Base-by-base conservation (phyloP, 2,888 invertebrate species). In the Nemoura dubitans region DNA sequence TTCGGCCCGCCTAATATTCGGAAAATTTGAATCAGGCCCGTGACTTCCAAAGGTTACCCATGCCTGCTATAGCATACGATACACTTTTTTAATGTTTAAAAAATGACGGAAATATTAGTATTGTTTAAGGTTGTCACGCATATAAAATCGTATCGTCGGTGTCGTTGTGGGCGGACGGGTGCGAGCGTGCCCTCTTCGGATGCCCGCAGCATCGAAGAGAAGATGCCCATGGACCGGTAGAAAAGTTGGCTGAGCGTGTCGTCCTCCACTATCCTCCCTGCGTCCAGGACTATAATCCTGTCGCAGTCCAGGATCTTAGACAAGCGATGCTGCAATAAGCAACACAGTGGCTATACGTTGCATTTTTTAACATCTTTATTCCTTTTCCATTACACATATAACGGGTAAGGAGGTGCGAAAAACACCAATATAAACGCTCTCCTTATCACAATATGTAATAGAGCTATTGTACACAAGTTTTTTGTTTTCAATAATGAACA, bases 261-360 rank as follows among this genome's bases (percentile, higher is more conserved):
- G 88, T 95, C 94, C 91, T 96, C 96, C 42, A 93, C 93, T 85
- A 95, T 92, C 88, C 92, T 91, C 0, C 96, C 96, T 87, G 93
- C 93, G 87, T 96, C 95, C 89, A 96, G 91, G 81, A 96, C 95
- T 88, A 96, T 92, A 86, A 95, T 94, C 88, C 95, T 93, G 90
- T 95, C 95, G 91, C 95, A 96, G 87, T 94, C 93, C 88, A 95
- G 92, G 87, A 96, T 93, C 0, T 95, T 95, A n/a, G 94, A 93
- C 87, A 96, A 92, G 26, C 96, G 95, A 91, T 96, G 96, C 96
- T 78, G 78, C 0, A 78, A 78, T 16, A 78, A 10, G 14, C 78
- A 27, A 10, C 5, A 78, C 26, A 78, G 78, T 25, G 76, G 28
- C 26, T n/a, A n/a, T n/a, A n/a, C n/a, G n/a, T n/a, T n/a, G n/a